Percentiles rank a stretch among this genome's conserved stretches.
phyloP scores from a whole-genome alignment of 2,113 vertebrate genomes.

The Columba janthina region DNA sequence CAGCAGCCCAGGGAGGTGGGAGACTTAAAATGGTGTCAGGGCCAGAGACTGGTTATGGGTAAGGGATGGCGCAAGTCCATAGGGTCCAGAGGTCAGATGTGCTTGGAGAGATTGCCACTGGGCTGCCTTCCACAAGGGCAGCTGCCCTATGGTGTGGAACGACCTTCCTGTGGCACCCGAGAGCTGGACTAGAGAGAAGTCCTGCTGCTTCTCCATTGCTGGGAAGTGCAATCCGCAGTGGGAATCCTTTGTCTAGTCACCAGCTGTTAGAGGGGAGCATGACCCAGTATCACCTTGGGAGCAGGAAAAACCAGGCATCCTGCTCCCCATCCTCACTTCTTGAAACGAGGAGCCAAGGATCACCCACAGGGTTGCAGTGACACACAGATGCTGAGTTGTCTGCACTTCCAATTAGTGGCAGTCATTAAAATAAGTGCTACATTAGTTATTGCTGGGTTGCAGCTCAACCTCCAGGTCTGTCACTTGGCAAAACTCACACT shows the following conservation, averaged over 20 bases:
- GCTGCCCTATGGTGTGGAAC: fast-evolving
- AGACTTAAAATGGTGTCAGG: not conserved
- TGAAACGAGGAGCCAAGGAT: not conserved
- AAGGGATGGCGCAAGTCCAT: not conserved
- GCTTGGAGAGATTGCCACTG: not conserved
- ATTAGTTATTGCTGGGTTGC: not conserved
- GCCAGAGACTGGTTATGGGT: not conserved
- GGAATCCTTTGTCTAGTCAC: fast-evolving
- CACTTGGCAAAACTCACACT: not conserved
- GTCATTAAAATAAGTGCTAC: not conserved
- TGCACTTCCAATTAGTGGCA: not conserved
- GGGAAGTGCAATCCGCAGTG: not conserved
- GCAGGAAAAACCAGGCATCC: not conserved
- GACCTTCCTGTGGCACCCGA: fast-evolving
- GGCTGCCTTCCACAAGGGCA: not conserved
- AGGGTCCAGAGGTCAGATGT: no score
- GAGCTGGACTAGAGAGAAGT: not conserved
- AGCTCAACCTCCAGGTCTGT: not conserved
- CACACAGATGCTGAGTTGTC: not conserved
- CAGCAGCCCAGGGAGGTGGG: not conserved
- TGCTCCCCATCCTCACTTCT: not conserved
- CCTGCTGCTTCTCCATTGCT: not conserved
- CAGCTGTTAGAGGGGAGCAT: not conserved
- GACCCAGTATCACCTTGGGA: not conserved
- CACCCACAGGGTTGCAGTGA: not conserved